Base-by-base conservation (phyloP, 1,140 invertebrate genomes). In the Drosophila pandora region DNA sequence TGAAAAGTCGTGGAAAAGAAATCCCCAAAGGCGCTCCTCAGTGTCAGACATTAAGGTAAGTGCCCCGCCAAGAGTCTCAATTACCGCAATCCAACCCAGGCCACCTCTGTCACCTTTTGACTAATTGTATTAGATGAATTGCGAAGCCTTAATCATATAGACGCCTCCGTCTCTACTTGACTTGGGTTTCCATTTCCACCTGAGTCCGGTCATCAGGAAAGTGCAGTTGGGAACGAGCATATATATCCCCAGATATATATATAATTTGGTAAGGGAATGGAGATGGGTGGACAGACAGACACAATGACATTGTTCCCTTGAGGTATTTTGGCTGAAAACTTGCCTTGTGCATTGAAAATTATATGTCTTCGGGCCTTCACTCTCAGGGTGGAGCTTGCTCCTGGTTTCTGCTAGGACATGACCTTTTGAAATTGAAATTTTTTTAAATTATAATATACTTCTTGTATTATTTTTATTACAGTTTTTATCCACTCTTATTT, bases 61-160 rank as follows among this genome's bases (percentile, higher is more conserved):
- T 58, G 63, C 58, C 56, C 34, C 21, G 59, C 39, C 78, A 67
- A 75, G 60, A 64, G 75, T 87, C 75, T 87, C 84, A 55, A 87
- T 88, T 87, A 87, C 83, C 74, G 61, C 59, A 71, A 76, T 49
- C 60, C 55, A 73, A 56, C 41, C 43, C 37, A 22, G 48, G 25
- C 4, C 34, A 41, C 32, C 23, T 21, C 23, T 48, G 30, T 79
- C 79, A 79, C 75, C 83, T 88, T 67, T 76, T 88, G 76, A 88
- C 84, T 88, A 88, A 88, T 88, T 88, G 83, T 89, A 88, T 88
- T 89, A 89, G 76, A 88, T 88, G 83, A 88, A 88, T 88, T 88
- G 79, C 73, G 79, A 88, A 88, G 77, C 83, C 83, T 79, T 88
- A 88, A 88, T 88, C 83, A 77, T 79, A 84, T 88, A 76, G 83